A percentile compares a stretch with the other conserved stretches of the same genome.
phyloP scores from a whole-genome alignment of 2,797 vertebrate species.

The Alosa sapidissima region DNA sequence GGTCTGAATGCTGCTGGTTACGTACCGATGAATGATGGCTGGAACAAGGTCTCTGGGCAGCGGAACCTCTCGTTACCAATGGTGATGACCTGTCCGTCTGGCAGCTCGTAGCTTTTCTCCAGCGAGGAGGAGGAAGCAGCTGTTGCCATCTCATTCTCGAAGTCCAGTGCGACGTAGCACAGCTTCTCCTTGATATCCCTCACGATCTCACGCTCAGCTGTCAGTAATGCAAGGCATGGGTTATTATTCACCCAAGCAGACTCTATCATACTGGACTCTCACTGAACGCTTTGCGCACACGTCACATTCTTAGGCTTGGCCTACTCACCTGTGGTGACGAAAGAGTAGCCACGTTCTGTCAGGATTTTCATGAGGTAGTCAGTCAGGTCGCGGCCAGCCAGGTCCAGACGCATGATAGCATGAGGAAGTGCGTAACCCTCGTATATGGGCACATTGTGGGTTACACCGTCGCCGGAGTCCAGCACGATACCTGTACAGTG shows the following conservation, averaged over 20 bases:
- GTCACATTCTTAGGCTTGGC: not conserved
- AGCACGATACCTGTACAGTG: slow-evolving; percentile 67
- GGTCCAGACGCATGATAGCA: slow-evolving; percentile 72
- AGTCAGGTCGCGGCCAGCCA: slow-evolving; percentile 73
- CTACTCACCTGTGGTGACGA: slow-evolving; percentile 69
- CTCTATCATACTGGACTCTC: not conserved
- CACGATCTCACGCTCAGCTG: slow-evolving; percentile 80
- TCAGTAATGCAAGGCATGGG: not conserved
- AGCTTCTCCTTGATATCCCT: slow-evolving; percentile 82
- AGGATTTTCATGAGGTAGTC: slow-evolving; percentile 78
- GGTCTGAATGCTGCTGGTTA: slow-evolving; percentile 34
- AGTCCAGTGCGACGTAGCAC: slow-evolving; percentile 80
- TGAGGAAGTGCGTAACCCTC: slow-evolving; percentile 75
- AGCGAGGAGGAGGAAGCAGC: slow-evolving; percentile 80
- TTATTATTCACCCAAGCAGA: not conserved
- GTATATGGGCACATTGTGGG: slow-evolving; percentile 73
- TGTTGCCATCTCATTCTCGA: slow-evolving; percentile 82
- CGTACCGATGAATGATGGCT: slow-evolving; percentile 80
- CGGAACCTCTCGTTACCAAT: slow-evolving; percentile 83
- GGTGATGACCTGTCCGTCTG: slow-evolving; percentile 82
- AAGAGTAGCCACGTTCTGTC: slow-evolving; percentile 73
- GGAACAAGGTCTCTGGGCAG: slow-evolving; percentile 81
- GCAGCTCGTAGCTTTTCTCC: slow-evolving; percentile 82
- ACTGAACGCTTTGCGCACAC: not conserved
- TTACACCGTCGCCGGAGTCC: slow-evolving; percentile 75